Evolutionary conservation across 2,797 vertebrate genomes (phyloP).

Genomic region (Cyprinodon diabolis): DNA sequence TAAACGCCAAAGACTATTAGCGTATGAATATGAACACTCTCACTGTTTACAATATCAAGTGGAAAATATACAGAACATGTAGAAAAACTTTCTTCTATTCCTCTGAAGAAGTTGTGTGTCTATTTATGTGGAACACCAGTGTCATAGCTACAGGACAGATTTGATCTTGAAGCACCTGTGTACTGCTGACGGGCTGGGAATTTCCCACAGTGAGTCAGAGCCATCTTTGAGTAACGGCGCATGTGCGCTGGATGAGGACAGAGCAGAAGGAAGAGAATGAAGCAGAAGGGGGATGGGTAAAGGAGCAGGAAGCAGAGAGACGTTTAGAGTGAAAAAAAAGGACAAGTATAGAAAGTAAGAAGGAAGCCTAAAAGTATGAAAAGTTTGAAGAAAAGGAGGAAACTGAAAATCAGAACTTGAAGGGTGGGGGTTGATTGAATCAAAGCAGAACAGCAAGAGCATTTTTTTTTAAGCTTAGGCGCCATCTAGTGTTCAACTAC

Average conservation of each 20-base stretch:
- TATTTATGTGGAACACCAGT: slow-evolving; percentile 63
- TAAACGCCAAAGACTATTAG: background rate
- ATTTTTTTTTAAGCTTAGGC: slow-evolving; percentile 39
- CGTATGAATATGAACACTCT: background rate
- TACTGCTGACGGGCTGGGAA: slow-evolving; percentile 75
- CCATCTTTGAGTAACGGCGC: slow-evolving; percentile 56
- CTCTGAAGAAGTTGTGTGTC: slow-evolving; percentile 28
- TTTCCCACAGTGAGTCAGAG: slow-evolving; percentile 84
- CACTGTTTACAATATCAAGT: slow-evolving; percentile 21
- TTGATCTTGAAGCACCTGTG: slow-evolving; percentile 73
- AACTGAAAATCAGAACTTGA: slow-evolving; percentile 35
- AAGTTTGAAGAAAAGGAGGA: slow-evolving; percentile 16
- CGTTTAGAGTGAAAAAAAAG: slow-evolving; percentile 21
- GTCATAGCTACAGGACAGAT: slow-evolving; percentile 58
- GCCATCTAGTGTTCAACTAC: slow-evolving; percentile 73
- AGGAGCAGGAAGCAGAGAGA: slow-evolving; percentile 53
- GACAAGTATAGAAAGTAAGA: slow-evolving; percentile 24
- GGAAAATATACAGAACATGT: slow-evolving; percentile 39
- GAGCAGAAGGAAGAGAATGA: slow-evolving; percentile 41
- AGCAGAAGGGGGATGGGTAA: slow-evolving; percentile 39
- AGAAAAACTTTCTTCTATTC: slow-evolving; percentile 38
- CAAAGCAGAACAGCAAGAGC: slow-evolving; percentile 8
- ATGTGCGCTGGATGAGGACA: slow-evolving; percentile 64
- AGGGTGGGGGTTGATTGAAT: slow-evolving; percentile 6
- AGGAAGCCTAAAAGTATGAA: background rate